A percentile compares a stretch with the other conserved stretches of the same genome.
Evolutionary conservation across 2,888 invertebrate genomes (phyloP).

Genomic region (Melanargia galathea): DNA sequence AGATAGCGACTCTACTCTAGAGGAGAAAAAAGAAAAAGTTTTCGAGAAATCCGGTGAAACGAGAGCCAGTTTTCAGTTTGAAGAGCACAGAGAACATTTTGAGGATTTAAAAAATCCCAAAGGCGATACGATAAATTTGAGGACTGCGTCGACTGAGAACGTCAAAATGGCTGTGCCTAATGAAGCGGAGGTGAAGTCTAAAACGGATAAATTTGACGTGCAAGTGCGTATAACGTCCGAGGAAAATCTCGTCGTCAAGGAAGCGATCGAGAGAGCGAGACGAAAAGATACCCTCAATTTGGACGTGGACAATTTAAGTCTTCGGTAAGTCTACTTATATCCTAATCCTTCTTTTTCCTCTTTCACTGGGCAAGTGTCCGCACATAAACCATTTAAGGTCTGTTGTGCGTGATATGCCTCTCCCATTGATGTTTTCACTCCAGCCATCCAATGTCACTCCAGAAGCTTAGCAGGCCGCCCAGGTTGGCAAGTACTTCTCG

Average conservation of each 20-base stretch:
- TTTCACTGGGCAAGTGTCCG: too few relatives aligned
- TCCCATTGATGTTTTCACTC: too few relatives aligned
- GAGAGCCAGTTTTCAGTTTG: conserved; percentile 51
- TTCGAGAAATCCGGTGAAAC: conserved; percentile 45
- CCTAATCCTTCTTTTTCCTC: too few relatives aligned
- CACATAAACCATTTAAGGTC: too few relatives aligned
- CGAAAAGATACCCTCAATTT: conserved; percentile 74
- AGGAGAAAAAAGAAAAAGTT: conserved; percentile 49
- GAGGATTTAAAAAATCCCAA: conserved; percentile 52
- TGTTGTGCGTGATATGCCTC: too few relatives aligned
- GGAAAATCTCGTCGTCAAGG: conserved; percentile 72
- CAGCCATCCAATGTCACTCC: too few relatives aligned
- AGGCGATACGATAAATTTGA: conserved; percentile 59
- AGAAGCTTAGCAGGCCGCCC: too few relatives aligned
- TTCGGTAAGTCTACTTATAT: conserved; percentile 58
- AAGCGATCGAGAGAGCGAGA: conserved; percentile 58
- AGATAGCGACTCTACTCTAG: conserved; percentile 62
- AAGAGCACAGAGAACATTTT: conserved; percentile 60
- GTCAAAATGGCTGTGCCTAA: conserved; percentile 77
- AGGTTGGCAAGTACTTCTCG: too few relatives aligned
- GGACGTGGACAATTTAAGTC: conserved; percentile 80
- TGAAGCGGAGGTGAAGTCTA: conserved; percentile 68
- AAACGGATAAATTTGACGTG: conserved; percentile 75
- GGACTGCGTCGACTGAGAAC: conserved; percentile 63
- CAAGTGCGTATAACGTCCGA: conserved; percentile 78